phyloP scores from a whole-genome alignment of 2,888 invertebrate species.

The Lepidochrysops patricia region DNA sequence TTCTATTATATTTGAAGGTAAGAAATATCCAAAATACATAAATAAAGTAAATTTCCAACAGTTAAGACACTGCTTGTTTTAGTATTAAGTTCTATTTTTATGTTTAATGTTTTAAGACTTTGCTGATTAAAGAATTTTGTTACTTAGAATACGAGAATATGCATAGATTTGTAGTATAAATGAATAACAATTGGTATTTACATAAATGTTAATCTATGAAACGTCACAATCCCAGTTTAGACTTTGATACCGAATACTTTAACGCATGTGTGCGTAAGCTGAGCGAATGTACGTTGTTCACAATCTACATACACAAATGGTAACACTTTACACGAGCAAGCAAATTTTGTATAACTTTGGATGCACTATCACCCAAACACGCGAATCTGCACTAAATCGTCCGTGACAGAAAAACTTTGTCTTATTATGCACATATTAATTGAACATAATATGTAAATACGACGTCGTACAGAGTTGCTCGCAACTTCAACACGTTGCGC shows the following conservation, averaged over 20 bases:
- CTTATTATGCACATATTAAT: too few species aligned
- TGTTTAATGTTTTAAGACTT: not conserved
- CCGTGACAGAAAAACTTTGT: too few species aligned
- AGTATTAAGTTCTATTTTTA: not conserved
- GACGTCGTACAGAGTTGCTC: too few species aligned
- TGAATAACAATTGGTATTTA: not conserved
- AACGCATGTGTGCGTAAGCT: conserved; percentile 43
- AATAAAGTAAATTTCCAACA: not conserved
- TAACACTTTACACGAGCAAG: not conserved
- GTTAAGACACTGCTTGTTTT: not conserved
- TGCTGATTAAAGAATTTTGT: not conserved
- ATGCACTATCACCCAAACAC: too few species aligned
- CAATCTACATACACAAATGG: not conserved
- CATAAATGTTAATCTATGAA: conserved; percentile 28
- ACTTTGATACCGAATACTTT: conserved; percentile 56
- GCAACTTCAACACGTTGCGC: too few species aligned
- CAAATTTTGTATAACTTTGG: not conserved
- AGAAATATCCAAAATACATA: not conserved
- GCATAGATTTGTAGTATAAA: not conserved
- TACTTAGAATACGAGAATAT: not conserved
- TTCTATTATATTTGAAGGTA: not conserved
- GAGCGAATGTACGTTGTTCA: conserved; percentile 30
- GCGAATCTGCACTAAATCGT: too few species aligned
- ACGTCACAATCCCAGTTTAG: conserved; percentile 43
- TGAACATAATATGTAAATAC: too few species aligned